These are phyloP conservation scores for Cataglyphis altisquamis DNA, from an alignment of 2,888 invertebrate genomes.

Conservation along the genomic window DNA sequence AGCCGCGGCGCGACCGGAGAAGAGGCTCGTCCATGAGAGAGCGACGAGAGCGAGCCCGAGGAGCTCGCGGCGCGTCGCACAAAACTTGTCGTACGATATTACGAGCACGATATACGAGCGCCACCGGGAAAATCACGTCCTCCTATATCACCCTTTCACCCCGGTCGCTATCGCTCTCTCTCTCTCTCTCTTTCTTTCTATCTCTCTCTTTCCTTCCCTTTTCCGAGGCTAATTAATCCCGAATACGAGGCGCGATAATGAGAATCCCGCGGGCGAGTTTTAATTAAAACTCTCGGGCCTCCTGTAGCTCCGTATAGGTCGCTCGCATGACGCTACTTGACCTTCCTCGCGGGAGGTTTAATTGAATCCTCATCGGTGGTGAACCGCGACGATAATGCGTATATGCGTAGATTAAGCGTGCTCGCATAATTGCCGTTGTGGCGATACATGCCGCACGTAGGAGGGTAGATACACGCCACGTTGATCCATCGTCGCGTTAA, in stretches of 20 bases:
- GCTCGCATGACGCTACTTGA: conserved; percentile 68
- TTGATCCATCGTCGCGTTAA: neutral
- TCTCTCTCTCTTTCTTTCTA: neutral
- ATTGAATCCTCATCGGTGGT: conserved; percentile 66
- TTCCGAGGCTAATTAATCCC: conserved; percentile 67
- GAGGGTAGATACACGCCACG: neutral
- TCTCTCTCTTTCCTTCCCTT: neutral
- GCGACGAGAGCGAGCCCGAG: conserved; percentile 30
- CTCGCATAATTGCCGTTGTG: conserved; percentile 61
- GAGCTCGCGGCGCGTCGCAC: conserved; percentile 27
- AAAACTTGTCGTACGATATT: conserved; percentile 23
- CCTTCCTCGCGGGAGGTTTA: conserved; percentile 70
- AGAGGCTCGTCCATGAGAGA: conserved; percentile 33
- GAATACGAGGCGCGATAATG: conserved; percentile 63
- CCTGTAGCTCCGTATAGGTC: conserved; percentile 55
- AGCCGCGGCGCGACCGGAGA: conserved; percentile 26
- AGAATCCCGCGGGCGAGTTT: conserved; percentile 62
- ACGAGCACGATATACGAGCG: conserved; percentile 11
- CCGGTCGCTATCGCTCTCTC: neutral
- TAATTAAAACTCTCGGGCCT: conserved; percentile 68
- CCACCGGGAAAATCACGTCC: neutral
- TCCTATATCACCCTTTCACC: conserved; percentile 39
- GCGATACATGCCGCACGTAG: conserved; percentile 51
- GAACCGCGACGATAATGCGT: conserved; percentile 65
- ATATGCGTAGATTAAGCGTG: conserved; percentile 60